These are phyloP conservation scores for Celastrina argiolus DNA, from an alignment of 2,888 invertebrate genomes.

Conservation along the genomic window DNA sequence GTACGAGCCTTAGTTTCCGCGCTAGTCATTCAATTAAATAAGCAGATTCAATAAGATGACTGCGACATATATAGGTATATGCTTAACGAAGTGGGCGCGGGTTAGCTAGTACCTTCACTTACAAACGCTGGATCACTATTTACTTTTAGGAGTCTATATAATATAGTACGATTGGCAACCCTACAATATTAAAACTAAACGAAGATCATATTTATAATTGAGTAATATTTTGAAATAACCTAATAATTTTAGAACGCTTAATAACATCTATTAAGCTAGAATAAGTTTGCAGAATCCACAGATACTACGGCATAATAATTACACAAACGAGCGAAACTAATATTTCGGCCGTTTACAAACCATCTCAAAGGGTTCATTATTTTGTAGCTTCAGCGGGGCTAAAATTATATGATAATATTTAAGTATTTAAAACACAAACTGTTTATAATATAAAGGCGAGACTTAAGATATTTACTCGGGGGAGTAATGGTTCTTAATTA, in stretches of 20 bases:
- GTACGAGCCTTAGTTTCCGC: no score
- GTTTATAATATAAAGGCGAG: background rate
- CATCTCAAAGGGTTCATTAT: conserved; percentile 1
- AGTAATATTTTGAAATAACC: background rate
- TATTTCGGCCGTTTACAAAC: conserved; percentile 5
- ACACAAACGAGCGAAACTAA: background rate
- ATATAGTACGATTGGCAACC: no score
- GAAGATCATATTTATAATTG: background rate
- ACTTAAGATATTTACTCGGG: background rate
- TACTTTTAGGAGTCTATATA: no score
- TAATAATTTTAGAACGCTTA: no score
- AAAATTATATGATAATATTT: background rate
- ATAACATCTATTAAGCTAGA: background rate
- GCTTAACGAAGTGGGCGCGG: no score
- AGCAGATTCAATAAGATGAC: no score
- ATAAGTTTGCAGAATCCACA: background rate
- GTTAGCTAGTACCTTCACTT: no score
- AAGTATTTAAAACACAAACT: conserved; percentile 5
- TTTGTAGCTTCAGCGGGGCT: background rate
- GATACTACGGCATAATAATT: background rate
- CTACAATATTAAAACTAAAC: no score
- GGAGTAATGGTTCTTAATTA: background rate
- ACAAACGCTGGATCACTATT: no score
- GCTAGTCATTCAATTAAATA: no score
- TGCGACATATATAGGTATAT: no score